These are phyloP conservation scores for Pandemis cinnamomeana DNA, from an alignment of 2,888 invertebrate species.

Conservation along the genomic window DNA sequence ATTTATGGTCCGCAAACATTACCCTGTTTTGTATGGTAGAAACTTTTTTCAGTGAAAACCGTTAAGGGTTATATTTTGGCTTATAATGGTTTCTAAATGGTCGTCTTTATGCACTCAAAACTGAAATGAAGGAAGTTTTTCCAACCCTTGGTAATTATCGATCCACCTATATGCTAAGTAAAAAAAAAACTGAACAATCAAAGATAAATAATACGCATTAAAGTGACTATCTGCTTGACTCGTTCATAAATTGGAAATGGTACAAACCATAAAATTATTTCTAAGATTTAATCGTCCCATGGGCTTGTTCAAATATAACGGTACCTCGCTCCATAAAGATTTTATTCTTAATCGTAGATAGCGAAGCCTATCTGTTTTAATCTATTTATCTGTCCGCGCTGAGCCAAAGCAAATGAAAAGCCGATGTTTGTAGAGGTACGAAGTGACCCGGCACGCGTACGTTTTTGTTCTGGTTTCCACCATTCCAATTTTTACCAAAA, in stretches of 20 bases:
- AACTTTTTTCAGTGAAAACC: too few relatives aligned
- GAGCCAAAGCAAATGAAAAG: slow-evolving; percentile 41
- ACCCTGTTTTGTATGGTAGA: too few relatives aligned
- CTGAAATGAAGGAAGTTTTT: too few relatives aligned
- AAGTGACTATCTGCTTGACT: background rate
- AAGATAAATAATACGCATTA: background rate
- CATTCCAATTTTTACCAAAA: slow-evolving; percentile 60
- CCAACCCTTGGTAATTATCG: too few relatives aligned
- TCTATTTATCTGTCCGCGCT: slow-evolving; percentile 21
- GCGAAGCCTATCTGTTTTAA: slow-evolving; percentile 24
- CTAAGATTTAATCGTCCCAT: slow-evolving; percentile 7
- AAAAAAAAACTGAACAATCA: background rate
- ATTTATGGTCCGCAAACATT: too few relatives aligned
- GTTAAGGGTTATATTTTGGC: too few relatives aligned
- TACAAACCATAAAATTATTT: background rate
- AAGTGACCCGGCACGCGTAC: slow-evolving; percentile 69
- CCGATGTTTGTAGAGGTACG: slow-evolving; percentile 61
- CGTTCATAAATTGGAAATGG: background rate
- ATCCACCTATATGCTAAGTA: too few relatives aligned
- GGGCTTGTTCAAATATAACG: slow-evolving; percentile 21
- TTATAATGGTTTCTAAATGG: too few relatives aligned
- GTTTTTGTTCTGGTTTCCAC: slow-evolving; percentile 59
- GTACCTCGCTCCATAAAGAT: slow-evolving; percentile 15
- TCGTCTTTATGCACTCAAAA: too few relatives aligned
- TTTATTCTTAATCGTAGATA: slow-evolving; percentile 23